Evolutionary conservation across 1,140 invertebrate genomes (phyloP), one percentile per base, ranked within the genome.

Genomic region (Drosophila ogumai): DNA sequence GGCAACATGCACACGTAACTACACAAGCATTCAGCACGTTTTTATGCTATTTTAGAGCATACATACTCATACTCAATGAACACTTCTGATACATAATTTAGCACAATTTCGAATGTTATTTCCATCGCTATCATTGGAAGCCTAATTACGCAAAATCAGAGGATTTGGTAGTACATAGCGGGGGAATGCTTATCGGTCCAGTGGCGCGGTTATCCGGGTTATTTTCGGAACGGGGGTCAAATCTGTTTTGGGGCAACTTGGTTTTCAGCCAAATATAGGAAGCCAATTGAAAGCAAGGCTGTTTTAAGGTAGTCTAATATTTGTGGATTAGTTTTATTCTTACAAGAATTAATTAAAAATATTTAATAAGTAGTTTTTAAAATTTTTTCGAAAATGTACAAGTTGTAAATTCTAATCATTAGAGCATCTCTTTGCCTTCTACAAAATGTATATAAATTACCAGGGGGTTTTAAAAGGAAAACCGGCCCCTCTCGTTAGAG

Each of bases 41-140:
- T 57, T 58, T 77, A 71, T 77, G 75, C 75, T 77, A 77, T 61
- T 75, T 63, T 64, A 43, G 67, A 55, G 41, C 46, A 65, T 72
- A 72, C 54, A 38, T 67, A 32, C 34, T 31, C 36, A 60, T 58
- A 59, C 36, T 64, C 5, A 25, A 59, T 64, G 17, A 34, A 17
- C 46, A 31, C 38, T 34, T 66, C 47, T 36, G 36, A 54, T 58
- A 58, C 61, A 59, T 65, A 80, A 63, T 25, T 78, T 43, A 64
- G 31, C 59, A 56, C 47, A 31, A 47, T 54, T 52, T 22, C 28
- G 43, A 64, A 47, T 75, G 58, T 28, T 72, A 64, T 64, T 75
- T 75, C 59, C 58, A 75, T 67, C 38, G 73, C 63, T 66, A 76
- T 76, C 74, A 56, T 67, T 52, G 38, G 47, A 49, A 38, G 61